phyloP scores from a whole-genome alignment of 2,888 invertebrate genomes.

The Epicampocera succincta region DNA sequence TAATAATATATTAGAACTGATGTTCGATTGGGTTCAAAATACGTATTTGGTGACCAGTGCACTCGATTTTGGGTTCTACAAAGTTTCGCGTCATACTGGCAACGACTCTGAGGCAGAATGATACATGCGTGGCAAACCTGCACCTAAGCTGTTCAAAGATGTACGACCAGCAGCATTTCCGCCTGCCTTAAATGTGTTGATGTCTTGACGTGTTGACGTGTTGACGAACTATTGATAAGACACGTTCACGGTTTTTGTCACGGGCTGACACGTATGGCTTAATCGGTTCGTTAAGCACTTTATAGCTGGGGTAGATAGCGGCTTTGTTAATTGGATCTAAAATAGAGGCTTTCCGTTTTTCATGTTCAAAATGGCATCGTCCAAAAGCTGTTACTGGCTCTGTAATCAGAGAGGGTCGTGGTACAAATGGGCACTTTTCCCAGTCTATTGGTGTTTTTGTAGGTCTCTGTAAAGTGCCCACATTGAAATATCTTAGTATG shows the following conservation, averaged over 20 bases:
- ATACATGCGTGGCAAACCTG: constrained; percentile 85
- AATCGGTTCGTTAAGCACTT: constrained; percentile 84
- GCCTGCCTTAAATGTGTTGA: constrained; percentile 84
- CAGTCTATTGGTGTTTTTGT: constrained; percentile 88
- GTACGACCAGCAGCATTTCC: constrained; percentile 84
- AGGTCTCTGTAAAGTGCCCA: constrained; percentile 80
- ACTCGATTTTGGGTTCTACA: constrained; percentile 77
- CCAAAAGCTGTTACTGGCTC: constrained; percentile 94
- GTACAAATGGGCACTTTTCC: constrained; percentile 94
- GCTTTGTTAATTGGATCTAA: constrained; percentile 84
- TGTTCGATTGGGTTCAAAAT: constrained; percentile 47
- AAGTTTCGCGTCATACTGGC: constrained; percentile 76
- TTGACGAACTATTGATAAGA: constrained; percentile 84
- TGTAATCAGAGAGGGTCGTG: constrained; percentile 91
- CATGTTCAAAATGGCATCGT: constrained; percentile 82
- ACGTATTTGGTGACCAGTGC: constrained; percentile 78
- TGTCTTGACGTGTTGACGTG: constrained; percentile 84
- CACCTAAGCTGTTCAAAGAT: constrained; percentile 86
- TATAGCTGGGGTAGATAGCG: constrained; percentile 85
- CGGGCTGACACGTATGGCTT: constrained; percentile 87
- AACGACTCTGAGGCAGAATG: constrained; percentile 76
- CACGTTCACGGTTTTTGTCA: constrained; percentile 85
- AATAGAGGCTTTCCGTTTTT: constrained; percentile 80
- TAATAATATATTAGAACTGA: neutral
- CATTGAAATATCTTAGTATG: constrained; percentile 59